Evolutionary conservation across 2,113 vertebrate genomes (phyloP).

Genomic region (Furnarius figulus): DNA sequence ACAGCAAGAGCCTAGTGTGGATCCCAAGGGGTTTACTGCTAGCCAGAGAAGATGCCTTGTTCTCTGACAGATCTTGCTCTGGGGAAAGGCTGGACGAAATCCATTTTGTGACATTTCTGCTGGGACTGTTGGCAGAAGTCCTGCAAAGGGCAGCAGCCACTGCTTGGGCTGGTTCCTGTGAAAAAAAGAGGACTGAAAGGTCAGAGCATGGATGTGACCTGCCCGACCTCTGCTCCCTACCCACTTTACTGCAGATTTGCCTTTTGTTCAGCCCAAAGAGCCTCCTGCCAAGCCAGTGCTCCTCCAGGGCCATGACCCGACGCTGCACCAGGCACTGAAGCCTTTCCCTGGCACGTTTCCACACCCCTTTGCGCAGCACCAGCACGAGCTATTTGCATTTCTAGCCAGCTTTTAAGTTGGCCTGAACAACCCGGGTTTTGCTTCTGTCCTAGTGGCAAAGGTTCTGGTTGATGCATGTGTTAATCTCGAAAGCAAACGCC

Average conservation of each 20-base stretch:
- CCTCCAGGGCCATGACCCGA: not conserved
- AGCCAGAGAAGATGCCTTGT: not conserved
- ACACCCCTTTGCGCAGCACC: rapidly evolving
- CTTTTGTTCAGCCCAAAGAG: not conserved
- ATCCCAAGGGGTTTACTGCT: not conserved
- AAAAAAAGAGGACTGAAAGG: not conserved
- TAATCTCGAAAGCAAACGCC: not conserved
- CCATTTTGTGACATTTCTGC: not conserved
- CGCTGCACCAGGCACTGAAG: not conserved
- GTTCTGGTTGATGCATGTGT: not conserved
- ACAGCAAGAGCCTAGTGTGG: not conserved
- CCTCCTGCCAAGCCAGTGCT: not conserved
- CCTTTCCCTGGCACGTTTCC: not conserved
- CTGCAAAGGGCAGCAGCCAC: not conserved
- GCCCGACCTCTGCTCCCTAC: not conserved
- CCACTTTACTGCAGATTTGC: not conserved
- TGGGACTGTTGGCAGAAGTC: not conserved
- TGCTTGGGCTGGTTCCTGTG: not conserved
- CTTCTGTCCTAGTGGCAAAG: not conserved
- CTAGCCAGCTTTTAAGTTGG: not conserved
- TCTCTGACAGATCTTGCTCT: not conserved
- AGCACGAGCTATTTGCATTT: not conserved
- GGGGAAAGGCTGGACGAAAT: not conserved
- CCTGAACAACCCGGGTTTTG: not conserved
- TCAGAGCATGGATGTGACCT: not conserved